Evolutionary conservation across 1,140 invertebrate species (phyloP), one percentile per base, ranked within the genome.

Genomic region (Agraylea sexmaculata): DNA sequence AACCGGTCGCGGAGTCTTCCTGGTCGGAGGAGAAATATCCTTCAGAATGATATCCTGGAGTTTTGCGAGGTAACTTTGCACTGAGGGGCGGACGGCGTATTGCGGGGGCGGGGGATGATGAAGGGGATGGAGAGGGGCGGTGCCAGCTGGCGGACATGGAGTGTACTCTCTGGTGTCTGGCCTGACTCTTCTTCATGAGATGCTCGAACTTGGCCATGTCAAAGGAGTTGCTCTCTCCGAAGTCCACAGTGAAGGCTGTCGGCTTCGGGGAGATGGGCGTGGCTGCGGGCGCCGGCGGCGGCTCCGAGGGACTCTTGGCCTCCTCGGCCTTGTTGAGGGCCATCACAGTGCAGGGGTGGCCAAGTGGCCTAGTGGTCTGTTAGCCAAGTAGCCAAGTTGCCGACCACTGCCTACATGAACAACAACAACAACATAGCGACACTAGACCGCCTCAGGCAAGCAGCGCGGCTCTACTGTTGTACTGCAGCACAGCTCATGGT

Each of bases 21-120:
- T 76, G 74, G 50, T 77, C 76, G 4, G 73, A 77, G 8, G 74
- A 78, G 54, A 77, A 77, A 47, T 78, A 78, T 8, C 76, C 77
- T 54, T 80, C 77, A 1, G 74, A 78, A 55, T 78, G 74, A 52
- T 75, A 76, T 39, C 72, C 73, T 51, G 69, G 65, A 27, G 71
- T 66, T 52, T 75, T 76, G 35, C 66, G 53, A 4, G 62, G 61
- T 40, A 71, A 54, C 54, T 66, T 73, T 43, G 63, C 69, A 58
- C 71, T 75, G 55, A 74, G 59, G 10, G 74, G 74, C n/a, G 74
- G 70, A 39, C 70, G 59, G 37, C 66, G 51, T 45, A 57, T 45
- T 27, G 55, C 57, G 13, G 16, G 6, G 19, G 11, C 32, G 2
- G 53, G 40, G 15, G 29, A 5, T 37, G 41, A 8, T 6, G 7